Conservation (phyloP, 23 tunicate genomes). For the Ciona savignyi region DNA sequence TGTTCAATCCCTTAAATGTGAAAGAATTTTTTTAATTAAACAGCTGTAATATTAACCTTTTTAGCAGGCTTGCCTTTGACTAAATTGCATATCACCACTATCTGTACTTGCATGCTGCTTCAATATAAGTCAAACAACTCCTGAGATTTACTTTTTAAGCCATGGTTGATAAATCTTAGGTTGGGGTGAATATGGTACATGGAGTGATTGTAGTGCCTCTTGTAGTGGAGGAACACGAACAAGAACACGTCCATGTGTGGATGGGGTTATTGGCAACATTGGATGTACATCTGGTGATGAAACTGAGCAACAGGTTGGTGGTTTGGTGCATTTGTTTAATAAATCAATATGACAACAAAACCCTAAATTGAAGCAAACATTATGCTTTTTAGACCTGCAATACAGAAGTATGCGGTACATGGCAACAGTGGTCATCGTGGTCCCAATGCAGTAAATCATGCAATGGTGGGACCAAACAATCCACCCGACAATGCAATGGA, state of each 20-base stretch:
- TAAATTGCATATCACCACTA: too few relatives aligned
- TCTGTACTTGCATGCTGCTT: too few relatives aligned
- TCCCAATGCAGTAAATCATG: neutral
- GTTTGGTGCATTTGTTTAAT: neutral
- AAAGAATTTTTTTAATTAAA: too few relatives aligned
- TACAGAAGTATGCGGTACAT: neutral
- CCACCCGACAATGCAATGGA: neutral
- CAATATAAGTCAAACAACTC: too few relatives aligned
- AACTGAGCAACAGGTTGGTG: neutral
- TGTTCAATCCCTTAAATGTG: too few relatives aligned
- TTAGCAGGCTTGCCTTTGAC: too few relatives aligned
- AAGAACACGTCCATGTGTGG: constrained; percentile 11
- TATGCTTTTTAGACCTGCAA: neutral
- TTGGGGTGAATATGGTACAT: neutral
- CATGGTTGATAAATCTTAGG: neutral
- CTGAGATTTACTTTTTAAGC: neutral
- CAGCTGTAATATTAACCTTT: too few relatives aligned
- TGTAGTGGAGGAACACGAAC: constrained; percentile 16
- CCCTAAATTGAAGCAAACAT: too few relatives aligned
- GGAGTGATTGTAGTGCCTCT: constrained; percentile 6
- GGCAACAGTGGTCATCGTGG: neutral
- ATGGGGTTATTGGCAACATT: constrained; percentile 23
- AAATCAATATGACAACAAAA: too few relatives aligned
- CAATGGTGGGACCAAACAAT: neutral
- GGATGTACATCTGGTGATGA: constrained; percentile 11